Base-by-base conservation (phyloP, 1,140 invertebrate species). In the Drosophila punjabiensis region DNA sequence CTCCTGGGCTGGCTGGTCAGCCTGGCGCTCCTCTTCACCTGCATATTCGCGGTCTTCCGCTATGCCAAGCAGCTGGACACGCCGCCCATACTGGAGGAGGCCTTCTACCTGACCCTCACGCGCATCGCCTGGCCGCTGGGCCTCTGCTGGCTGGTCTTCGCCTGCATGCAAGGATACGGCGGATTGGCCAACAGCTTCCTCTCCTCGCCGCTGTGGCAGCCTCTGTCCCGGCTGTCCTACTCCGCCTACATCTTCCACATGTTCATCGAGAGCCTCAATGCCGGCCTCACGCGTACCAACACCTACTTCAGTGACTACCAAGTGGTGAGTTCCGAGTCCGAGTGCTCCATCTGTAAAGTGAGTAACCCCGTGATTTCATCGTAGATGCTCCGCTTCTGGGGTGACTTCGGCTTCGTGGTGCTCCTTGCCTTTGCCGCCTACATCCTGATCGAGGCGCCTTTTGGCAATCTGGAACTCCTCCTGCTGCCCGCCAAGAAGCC, bases 121-220 rank as follows among this genome's bases (percentile, higher is more conserved):
- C 94, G 96, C 24, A 93, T 95, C 5, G 88, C 94, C 0, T 97
- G 96, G 95, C 94, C 94, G 1, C 4, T 95, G 0, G 94, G 93
- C 1, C 60, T 97, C 8, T 94, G 94, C 3, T 97, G 96, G 96
- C 93, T 97, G 6, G 94, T 97, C 10, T 95, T 96, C 53, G 95
- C 95, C 6, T 96, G 96, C 76, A 93, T 94, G 10, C 94, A 95
- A 50, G 96, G 95, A 50, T 95, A 95, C 84, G 96, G 95, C 77
- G 96, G 94, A 58, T 78, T 93, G 47, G 93, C 94, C 41, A 94
- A 95, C 64, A 94, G 93, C 92, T 93, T 95, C 18, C 64, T 95
- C n/a, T 93, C 93, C 3, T 82, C 93, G 9, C 71, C 85, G 5
- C 62, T 94, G 43, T 95, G 94, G 94, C 94, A 95, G 79, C 77